These are phyloP conservation scores for Ciconia nigra DNA, from an alignment of 2,797 vertebrate species.

Conservation along the genomic window DNA sequence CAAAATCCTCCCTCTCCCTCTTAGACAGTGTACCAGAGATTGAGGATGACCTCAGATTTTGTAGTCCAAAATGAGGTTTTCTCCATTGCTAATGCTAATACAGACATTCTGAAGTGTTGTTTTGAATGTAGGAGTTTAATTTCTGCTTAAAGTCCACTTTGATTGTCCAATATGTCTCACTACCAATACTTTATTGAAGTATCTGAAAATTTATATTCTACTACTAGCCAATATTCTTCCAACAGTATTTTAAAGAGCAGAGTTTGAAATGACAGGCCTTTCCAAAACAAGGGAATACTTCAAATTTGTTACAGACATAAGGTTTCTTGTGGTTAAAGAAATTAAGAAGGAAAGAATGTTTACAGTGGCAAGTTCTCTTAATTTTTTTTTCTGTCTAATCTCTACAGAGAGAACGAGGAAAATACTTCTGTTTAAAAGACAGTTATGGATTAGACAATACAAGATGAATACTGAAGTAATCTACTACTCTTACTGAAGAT, in stretches of 20 bases:
- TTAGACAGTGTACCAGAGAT: neutral
- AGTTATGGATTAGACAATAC: neutral
- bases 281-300: neutral
- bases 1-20: neutral
- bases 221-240: neutral
- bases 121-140: neutral
- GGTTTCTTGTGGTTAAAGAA: neutral
- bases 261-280: neutral
- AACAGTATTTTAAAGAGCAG: neutral
- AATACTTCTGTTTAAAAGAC: neutral
- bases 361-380: neutral
- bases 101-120: neutral
- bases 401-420: neutral
- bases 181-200: neutral
- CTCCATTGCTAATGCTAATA: neutral
- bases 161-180: neutral
- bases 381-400: neutral
- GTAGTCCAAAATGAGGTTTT: neutral
- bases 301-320: neutral
- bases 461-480: neutral
- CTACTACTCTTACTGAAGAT: neutral
- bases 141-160: neutral
- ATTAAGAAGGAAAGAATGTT: neutral
- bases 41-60: neutral
- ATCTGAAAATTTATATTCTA: neutral